Percentiles rank a stretch among this genome's conserved stretches.
Evolutionary conservation across 2,797 vertebrate species (phyloP).

Genomic region (Peromyscus eremicus): DNA sequence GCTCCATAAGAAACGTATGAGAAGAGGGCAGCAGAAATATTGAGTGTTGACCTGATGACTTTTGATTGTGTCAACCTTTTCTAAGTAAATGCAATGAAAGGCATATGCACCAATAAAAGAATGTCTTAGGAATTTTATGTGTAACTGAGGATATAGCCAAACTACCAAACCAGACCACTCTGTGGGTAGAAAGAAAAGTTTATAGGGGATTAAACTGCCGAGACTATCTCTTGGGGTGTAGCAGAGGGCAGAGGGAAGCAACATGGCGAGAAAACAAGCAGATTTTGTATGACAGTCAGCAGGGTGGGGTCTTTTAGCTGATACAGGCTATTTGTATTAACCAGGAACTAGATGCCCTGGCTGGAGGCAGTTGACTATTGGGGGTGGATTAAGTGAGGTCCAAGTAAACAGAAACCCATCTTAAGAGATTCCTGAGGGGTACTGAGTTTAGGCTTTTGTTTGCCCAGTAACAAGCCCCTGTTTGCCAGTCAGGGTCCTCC

Average conservation of each 20-base stretch:
- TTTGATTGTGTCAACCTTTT: background rate
- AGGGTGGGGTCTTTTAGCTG: background rate
- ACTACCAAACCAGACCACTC: background rate
- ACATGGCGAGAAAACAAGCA: too few species aligned
- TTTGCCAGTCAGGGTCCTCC: background rate
- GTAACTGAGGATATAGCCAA: background rate
- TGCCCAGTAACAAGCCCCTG: background rate
- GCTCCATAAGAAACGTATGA: slow-evolving; percentile 6
- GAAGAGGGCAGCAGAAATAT: background rate
- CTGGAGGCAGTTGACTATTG: background rate
- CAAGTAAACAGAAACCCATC: background rate
- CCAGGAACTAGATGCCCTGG: background rate
- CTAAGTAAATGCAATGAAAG: background rate
- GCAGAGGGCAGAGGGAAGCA: background rate
- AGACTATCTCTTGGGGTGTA: background rate
- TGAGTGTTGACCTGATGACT: background rate
- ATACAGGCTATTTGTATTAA: background rate
- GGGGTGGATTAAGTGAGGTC: background rate
- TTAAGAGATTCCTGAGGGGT: too few species aligned
- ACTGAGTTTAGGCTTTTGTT: background rate
- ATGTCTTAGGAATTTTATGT: slow-evolving; percentile 24
- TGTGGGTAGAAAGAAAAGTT: background rate
- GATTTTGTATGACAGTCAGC: background rate
- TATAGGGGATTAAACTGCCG: background rate
- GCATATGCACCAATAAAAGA: background rate